Conservation (phyloP, 2,888 invertebrate genomes). For the Selenia dentaria region DNA sequence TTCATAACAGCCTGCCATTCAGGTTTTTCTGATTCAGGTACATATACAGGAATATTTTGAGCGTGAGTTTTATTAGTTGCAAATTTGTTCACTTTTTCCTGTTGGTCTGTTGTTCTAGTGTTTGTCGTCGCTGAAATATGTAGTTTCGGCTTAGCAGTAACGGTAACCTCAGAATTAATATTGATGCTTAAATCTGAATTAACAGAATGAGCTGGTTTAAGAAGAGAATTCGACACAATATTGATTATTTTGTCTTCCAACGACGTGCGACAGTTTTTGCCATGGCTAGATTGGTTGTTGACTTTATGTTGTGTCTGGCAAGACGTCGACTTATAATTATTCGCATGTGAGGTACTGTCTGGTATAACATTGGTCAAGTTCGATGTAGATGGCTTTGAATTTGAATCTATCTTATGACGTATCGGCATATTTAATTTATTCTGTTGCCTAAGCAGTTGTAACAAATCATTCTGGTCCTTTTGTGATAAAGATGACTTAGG, state of each 20-base stretch:
- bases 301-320: neutral
- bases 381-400: constrained; percentile 10
- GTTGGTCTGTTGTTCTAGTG: constrained; percentile 1
- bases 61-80: constrained; percentile 6
- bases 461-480: constrained; percentile 60
- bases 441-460: constrained; percentile 57
- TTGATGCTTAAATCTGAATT: neutral
- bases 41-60: constrained; percentile 12
- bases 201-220: constrained; percentile 16
- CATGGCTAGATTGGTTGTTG: neutral
- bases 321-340: neutral
- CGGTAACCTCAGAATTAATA: neutral
- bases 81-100: constrained; percentile 19
- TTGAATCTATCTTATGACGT: neutral
- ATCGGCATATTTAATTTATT: constrained; percentile 42
- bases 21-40: constrained; percentile 20
- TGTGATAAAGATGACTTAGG: constrained; percentile 42
- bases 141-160: constrained; percentile 4
- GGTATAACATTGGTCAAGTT: neutral
- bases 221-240: constrained; percentile 25
- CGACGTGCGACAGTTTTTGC: neutral
- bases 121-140: neutral
- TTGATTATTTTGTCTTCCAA: constrained; percentile 24
- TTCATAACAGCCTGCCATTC: constrained; percentile 71
- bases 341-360: neutral